phyloP scores from a whole-genome alignment of 2,797 vertebrate genomes.

The Tenualosa thibaudeaui region DNA sequence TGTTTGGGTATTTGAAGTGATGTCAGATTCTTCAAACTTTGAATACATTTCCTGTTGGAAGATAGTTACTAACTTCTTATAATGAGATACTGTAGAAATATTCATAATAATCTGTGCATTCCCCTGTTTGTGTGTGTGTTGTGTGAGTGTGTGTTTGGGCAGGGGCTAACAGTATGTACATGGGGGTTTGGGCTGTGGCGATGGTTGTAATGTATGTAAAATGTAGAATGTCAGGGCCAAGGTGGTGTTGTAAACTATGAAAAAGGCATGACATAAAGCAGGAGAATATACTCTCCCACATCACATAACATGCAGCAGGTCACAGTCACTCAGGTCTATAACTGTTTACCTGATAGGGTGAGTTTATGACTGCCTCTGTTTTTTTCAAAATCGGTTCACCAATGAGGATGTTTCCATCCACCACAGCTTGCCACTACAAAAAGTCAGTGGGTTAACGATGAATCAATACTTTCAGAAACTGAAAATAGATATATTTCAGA shows the following conservation, averaged over 20 bases:
- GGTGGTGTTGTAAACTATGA: no score
- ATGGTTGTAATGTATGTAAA: no score
- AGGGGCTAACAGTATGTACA: no score
- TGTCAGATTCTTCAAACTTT: neutral
- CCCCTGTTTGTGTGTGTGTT: neutral
- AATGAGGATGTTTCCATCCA: constrained; percentile 64
- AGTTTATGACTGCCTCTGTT: constrained; percentile 36
- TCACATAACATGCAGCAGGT: neutral
- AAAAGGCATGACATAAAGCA: neutral
- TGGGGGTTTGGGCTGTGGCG: no score
- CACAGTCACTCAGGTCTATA: neutral
- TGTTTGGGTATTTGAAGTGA: neutral
- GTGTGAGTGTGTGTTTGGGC: no score
- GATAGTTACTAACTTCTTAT: neutral
- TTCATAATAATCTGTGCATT: neutral
- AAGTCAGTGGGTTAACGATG: constrained; percentile 6
- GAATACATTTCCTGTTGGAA: neutral
- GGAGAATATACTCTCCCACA: neutral
- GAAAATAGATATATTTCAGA: neutral
- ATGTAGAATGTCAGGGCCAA: no score
- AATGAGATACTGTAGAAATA: neutral
- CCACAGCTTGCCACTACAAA: constrained; percentile 51
- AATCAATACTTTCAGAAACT: neutral
- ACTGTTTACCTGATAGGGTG: constrained; percentile 55
- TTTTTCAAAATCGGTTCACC: constrained; percentile 68